Conservation (phyloP, 2,797 vertebrate species). For the Lacerta bilineata region DNA sequence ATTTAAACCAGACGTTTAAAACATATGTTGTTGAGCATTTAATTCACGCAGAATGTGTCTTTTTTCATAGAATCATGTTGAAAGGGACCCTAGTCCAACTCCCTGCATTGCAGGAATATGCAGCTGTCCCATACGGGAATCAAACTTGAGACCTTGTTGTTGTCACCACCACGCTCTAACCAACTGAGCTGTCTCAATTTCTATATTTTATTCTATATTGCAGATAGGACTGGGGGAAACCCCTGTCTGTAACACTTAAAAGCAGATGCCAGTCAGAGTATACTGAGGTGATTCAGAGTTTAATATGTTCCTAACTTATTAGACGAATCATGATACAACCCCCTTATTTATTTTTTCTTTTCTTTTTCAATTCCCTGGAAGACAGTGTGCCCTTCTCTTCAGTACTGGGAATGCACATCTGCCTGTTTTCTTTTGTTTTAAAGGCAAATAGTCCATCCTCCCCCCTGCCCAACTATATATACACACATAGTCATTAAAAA, state of each 20-base stretch:
- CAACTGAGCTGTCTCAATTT: too few species aligned
- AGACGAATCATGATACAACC: background rate
- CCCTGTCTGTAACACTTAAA: background rate
- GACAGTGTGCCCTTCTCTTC: background rate
- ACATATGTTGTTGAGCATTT: background rate
- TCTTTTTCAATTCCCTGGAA: too few species aligned
- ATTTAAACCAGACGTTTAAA: slow-evolving; percentile 46
- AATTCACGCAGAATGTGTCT: background rate
- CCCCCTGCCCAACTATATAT: background rate
- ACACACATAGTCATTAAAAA: background rate
- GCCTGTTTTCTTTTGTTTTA: background rate
- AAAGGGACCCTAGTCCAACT: background rate
- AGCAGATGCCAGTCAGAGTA: background rate
- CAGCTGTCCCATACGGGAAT: too few species aligned
- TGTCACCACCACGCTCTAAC: too few species aligned
- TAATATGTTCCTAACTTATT: background rate
- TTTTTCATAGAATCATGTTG: background rate
- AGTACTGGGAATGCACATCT: background rate
- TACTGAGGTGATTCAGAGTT: background rate
- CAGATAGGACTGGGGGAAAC: background rate
- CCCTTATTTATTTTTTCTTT: background rate
- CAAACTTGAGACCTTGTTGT: too few species aligned
- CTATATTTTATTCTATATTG: too few species aligned
- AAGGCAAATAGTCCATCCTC: slow-evolving; percentile 40
- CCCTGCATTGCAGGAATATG: too few species aligned